Conservation (phyloP, 2,797 vertebrate species). For the Eidolon dupreanum region DNA sequence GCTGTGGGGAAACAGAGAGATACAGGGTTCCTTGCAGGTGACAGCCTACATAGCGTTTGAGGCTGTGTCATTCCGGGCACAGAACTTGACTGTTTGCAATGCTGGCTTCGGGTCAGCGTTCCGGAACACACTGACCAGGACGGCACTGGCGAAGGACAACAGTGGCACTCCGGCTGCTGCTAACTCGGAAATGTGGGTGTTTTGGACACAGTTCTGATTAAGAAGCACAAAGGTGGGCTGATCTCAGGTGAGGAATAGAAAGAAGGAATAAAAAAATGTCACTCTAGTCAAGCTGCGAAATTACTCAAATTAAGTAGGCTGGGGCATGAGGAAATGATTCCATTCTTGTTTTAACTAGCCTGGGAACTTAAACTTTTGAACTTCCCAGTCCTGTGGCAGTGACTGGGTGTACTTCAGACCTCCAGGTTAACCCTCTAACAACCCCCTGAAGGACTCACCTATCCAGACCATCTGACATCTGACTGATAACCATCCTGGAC, state of each 20-base stretch:
- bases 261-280: background rate
- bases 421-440: background rate
- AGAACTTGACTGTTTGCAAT: background rate
- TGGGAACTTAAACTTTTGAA: background rate
- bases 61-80: background rate
- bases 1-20: background rate
- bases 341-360: background rate
- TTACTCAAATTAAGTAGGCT: background rate
- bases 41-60: background rate
- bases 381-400: background rate
- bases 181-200: background rate
- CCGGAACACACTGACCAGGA: background rate
- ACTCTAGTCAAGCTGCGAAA: background rate
- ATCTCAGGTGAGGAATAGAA: background rate
- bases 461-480: background rate
- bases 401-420: too few species aligned
- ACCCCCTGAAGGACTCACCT: background rate
- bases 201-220: background rate
- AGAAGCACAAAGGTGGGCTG: background rate
- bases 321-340: background rate
- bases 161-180: background rate
- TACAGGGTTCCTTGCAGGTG: background rate
- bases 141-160: background rate
- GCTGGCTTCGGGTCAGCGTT: background rate
- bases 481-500: background rate